These are phyloP conservation scores for Netelia melanura DNA, from an alignment of 2,888 invertebrate genomes.

Conservation along the genomic window DNA sequence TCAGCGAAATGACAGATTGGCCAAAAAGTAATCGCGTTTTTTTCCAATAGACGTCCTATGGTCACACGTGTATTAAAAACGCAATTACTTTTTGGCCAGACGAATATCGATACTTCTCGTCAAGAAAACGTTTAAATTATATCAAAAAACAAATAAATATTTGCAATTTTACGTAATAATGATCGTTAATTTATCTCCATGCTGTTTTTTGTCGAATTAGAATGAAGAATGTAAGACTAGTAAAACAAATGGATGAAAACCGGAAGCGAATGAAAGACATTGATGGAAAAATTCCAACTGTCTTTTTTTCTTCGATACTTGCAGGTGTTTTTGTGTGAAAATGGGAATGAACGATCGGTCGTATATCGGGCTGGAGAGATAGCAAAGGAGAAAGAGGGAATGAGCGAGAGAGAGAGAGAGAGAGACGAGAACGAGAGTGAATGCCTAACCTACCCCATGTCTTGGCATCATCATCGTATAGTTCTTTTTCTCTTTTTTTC, in stretches of 20 bases:
- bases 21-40: background rate
- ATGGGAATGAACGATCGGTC: conserved; percentile 10
- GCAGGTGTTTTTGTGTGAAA: conserved; percentile 37
- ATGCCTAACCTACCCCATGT: conserved; percentile 82
- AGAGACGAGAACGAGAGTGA: conserved; percentile 60
- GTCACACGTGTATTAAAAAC: no score
- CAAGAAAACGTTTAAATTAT: no score
- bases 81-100: no score
- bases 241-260: background rate
- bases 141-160: no score
- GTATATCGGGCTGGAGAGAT: conserved; percentile 41
- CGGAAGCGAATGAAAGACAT: background rate
- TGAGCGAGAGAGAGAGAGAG: conserved; percentile 32
- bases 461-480: conserved; percentile 80
- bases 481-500: conserved; percentile 65
- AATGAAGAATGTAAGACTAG: background rate
- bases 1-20: background rate
- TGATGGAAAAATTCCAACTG: conserved; percentile 34
- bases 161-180: no score
- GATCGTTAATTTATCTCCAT: no score
- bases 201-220: background rate
- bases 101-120: no score
- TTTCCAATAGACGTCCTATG: no score
- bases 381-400: conserved; percentile 55
- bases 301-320: background rate